These are phyloP conservation scores for Cuniculus paca DNA, from an alignment of 2,797 vertebrate genomes.

Conservation along the genomic window DNA sequence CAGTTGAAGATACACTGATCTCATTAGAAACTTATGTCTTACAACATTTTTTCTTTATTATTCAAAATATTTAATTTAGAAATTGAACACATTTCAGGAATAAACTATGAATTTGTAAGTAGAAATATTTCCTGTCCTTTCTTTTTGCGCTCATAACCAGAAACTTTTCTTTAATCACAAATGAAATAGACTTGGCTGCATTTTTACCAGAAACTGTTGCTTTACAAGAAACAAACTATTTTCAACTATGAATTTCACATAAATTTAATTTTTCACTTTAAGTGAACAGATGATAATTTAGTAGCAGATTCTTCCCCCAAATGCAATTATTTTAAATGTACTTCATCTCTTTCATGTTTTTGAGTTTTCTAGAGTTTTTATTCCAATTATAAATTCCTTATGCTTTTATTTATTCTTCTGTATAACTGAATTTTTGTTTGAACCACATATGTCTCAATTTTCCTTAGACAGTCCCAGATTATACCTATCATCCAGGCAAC, in stretches of 20 bases:
- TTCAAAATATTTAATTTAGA: constrained; percentile 76
- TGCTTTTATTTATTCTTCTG: constrained; percentile 63
- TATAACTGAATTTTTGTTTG: constrained; percentile 61
- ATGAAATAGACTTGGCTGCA: constrained; percentile 70
- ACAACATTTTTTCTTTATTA: constrained; percentile 60
- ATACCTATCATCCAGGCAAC: constrained; percentile 16
- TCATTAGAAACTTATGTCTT: constrained; percentile 63
- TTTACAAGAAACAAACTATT: constrained; percentile 72
- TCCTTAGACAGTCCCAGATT: neutral
- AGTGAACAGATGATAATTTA: constrained; percentile 78
- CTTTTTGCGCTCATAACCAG: constrained; percentile 25
- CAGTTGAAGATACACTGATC: constrained; percentile 8
- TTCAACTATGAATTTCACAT: constrained; percentile 77
- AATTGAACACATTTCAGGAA: constrained; percentile 70
- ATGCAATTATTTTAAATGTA: constrained; percentile 60
- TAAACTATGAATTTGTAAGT: constrained; percentile 69
- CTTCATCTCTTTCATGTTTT: constrained; percentile 62
- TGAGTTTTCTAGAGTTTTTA: constrained; percentile 66
- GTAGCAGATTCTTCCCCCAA: constrained; percentile 61
- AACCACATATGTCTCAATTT: constrained; percentile 50
- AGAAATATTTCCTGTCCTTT: constrained; percentile 58
- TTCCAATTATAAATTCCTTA: constrained; percentile 70
- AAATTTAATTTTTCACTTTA: constrained; percentile 74
- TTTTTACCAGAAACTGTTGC: constrained; percentile 71
- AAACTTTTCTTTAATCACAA: constrained; percentile 68